Percentiles rank a stretch among this genome's conserved stretches.
Conservation (phyloP, 2,888 invertebrate genomes). For the Seira sanloemensis region DNA sequence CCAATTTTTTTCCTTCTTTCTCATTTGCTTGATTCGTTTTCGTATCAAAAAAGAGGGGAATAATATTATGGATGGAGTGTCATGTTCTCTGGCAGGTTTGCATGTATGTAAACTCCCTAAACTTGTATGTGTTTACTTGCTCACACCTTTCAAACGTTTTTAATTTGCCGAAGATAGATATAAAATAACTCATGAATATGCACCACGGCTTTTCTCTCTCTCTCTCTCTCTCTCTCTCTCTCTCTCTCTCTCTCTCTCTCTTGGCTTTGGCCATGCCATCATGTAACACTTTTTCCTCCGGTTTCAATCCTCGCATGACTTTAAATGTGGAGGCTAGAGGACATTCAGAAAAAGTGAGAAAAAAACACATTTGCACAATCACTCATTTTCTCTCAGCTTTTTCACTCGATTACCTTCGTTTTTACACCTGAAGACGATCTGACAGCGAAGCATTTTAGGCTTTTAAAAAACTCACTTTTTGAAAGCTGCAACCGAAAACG, state of each 20-base stretch:
- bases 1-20: not conserved
- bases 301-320: constrained; percentile 54
- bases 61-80: constrained; percentile 67
- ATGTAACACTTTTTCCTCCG: constrained; percentile 26
- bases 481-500: too few species aligned
- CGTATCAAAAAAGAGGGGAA: constrained; percentile 33
- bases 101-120: constrained; percentile 66
- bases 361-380: constrained; percentile 2
- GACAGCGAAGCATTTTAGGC: too few species aligned
- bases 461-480: too few species aligned
- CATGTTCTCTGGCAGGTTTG: constrained; percentile 66
- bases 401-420: not conserved
- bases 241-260: constrained; percentile 28
- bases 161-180: constrained; percentile 65
- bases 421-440: too few species aligned
- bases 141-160: constrained; percentile 65
- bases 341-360: too few species aligned
- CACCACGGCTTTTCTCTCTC: constrained; percentile 36
- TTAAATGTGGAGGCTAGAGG: constrained; percentile 33
- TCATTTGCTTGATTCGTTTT: too few species aligned
- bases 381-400: constrained; percentile 8
- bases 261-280: not conserved
- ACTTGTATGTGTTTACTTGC: constrained; percentile 66
- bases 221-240: constrained; percentile 23
- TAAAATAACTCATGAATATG: constrained; percentile 63